Base-by-base conservation (phyloP, 2,888 invertebrate species). In the Cepaea hortensis region DNA sequence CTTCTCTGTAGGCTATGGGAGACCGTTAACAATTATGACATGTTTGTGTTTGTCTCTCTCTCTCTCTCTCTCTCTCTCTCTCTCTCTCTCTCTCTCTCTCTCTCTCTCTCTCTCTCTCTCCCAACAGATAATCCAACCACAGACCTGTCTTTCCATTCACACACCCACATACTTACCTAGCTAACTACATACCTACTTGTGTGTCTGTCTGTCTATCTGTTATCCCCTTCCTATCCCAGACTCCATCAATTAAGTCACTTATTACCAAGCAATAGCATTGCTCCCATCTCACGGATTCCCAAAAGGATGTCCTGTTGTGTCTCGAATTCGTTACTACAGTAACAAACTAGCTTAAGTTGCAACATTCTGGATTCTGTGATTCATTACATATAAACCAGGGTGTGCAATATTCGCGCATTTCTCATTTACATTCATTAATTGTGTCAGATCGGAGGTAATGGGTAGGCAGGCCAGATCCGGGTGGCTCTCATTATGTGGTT, bases 71-170 rank as follows among this genome's bases (percentile, higher is more conserved):
- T 15, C 48, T 73, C 84, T n/a, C 75, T 75, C 84, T 15, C 75
- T 84, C 84, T 46, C 80, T 80, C 85, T 23, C 72, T 80, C 80
- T 48, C 80, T 83, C 77, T 72, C 80, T 81, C 80, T 62, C 76
- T 85, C 81, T 48, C 81, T 85, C 72, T 48, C 85, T 85, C 73
- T 50, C 72, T 80, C 81, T 62, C 80, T 80, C 73, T 50, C 79
- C 80, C 72, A 72, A 76, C 82, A 75, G 70, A 76, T 82, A 20
- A n/a, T 9, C 75, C 76, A 35, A 11, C 48, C 65, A 61, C 73
- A 35, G 18, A 46, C 72, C 9, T n/a, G n/a, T n/a, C 9, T 62
- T 20, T 5, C 70, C 20, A 35, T 9, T 13, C 15, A n/a, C 65
- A 65, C 65, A 65, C 65, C 9, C 65, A 65, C 65, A 65, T 18